Conservation (phyloP, 2,797 vertebrate species). For the Prunella strophiata region DNA sequence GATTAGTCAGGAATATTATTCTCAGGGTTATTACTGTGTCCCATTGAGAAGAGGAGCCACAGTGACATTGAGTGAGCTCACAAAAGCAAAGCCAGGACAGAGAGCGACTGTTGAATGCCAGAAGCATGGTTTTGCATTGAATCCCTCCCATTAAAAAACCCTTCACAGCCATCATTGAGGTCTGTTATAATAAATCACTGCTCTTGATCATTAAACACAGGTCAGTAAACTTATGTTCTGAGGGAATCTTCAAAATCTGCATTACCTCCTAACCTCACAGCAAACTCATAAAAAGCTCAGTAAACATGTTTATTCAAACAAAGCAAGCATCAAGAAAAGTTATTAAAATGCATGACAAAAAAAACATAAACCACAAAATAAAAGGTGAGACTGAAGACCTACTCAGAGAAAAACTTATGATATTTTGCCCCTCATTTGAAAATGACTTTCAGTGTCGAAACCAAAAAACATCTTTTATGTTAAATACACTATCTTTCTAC, state of each 20-base stretch:
- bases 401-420: neutral
- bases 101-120: slow-evolving; percentile 4
- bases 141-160: slow-evolving; percentile 13
- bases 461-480: neutral
- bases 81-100: slow-evolving; percentile 19
- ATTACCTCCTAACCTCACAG: slow-evolving; percentile 21
- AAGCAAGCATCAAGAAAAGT: slow-evolving; percentile 30
- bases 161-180: neutral
- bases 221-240: slow-evolving; percentile 36
- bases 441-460: neutral
- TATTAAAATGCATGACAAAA: neutral
- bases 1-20: slow-evolving; percentile 52
- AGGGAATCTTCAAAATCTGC: slow-evolving; percentile 1
- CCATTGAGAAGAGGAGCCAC: neutral
- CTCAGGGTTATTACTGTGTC: neutral
- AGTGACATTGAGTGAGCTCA: slow-evolving; percentile 33
- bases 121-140: slow-evolving; percentile 35
- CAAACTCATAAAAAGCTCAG: neutral
- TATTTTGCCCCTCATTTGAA: neutral
- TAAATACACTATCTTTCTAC: neutral
- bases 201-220: slow-evolving; percentile 61
- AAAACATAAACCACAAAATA: neutral
- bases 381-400: neutral
- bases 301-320: slow-evolving; percentile 48
- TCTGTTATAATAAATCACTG: slow-evolving; percentile 56